Evolutionary conservation across 2,797 vertebrate species (phyloP).

Genomic region (Siniperca undulata): DNA sequence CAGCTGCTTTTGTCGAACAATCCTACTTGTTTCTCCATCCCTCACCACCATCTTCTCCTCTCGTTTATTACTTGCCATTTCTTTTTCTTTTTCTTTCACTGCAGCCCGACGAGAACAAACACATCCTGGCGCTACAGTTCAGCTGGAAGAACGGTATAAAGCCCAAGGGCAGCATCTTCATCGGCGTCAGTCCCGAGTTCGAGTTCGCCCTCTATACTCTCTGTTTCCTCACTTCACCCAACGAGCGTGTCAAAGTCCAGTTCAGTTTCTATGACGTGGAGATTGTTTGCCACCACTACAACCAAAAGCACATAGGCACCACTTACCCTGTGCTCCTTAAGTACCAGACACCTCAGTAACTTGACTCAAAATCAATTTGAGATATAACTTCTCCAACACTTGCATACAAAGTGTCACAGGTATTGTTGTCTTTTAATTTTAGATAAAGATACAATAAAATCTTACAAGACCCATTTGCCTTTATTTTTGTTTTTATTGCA

Average conservation of each 20-base stretch:
- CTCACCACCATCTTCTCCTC: background rate
- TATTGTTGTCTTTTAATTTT: slow-evolving; percentile 81
- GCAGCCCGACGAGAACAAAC: slow-evolving; percentile 88
- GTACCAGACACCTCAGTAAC: slow-evolving; percentile 71
- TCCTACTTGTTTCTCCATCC: background rate
- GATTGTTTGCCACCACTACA: slow-evolving; percentile 89
- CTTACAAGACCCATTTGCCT: slow-evolving; percentile 55
- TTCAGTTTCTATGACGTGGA: slow-evolving; percentile 88
- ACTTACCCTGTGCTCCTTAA: slow-evolving; percentile 87
- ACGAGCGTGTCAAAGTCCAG: slow-evolving; percentile 85
- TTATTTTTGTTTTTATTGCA: slow-evolving; percentile 19
- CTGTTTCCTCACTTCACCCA: slow-evolving; percentile 87
- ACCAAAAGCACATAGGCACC: slow-evolving; percentile 88
- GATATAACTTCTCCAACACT: slow-evolving; percentile 19
- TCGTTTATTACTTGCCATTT: background rate
- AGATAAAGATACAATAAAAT: slow-evolving; percentile 85
- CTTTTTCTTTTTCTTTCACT: background rate
- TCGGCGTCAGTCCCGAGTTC: slow-evolving; percentile 89
- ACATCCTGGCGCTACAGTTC: slow-evolving; percentile 89
- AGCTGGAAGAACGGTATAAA: slow-evolving; percentile 90
- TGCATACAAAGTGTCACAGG: slow-evolving; percentile 66
- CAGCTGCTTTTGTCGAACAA: slow-evolving; percentile 17
- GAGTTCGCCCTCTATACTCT: slow-evolving; percentile 89
- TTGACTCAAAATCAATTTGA: slow-evolving; percentile 21
- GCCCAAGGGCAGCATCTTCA: slow-evolving; percentile 89